A percentile compares a stretch with the other conserved stretches of the same genome.
These are phyloP conservation scores for Stigmatopora nigra DNA, from an alignment of 2,113 vertebrate genomes.

Conservation along the genomic window DNA sequence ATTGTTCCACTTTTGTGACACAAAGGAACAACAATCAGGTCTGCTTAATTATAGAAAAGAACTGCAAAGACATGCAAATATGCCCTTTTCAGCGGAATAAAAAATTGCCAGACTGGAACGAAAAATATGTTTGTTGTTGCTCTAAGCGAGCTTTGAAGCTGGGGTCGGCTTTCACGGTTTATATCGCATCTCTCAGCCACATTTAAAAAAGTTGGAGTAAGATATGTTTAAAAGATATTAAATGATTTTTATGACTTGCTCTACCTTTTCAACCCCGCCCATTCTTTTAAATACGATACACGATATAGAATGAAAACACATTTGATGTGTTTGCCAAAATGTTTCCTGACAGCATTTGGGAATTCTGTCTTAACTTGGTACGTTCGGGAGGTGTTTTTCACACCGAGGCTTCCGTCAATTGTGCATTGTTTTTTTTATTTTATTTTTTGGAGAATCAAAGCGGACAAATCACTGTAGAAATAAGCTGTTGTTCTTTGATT, in stretches of 20 bases:
- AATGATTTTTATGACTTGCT: background rate
- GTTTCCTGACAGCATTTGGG: background rate
- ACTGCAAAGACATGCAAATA: background rate
- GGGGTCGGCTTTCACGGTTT: background rate
- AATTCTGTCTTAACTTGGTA: conserved; percentile 20
- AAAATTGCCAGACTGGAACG: conserved; percentile 5
- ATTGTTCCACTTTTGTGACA: background rate
- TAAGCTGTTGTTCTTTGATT: conserved; percentile 31
- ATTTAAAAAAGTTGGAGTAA: background rate
- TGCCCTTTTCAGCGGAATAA: conserved; percentile 9
- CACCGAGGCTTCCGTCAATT: conserved; percentile 8
- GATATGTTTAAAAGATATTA: conserved; percentile 1
- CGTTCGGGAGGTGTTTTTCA: conserved; percentile 14
- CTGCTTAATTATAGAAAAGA: background rate
- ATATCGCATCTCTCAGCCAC: background rate
- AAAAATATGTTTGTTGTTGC: conserved; percentile 1
- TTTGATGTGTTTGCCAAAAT: conserved; percentile 13
- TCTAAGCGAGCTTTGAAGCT: background rate
- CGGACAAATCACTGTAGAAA: conserved; percentile 21
- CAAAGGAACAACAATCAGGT: background rate
- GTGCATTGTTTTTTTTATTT: conserved; percentile 8
- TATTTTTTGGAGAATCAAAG: conserved; percentile 44
- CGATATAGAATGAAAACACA: conserved; percentile 4
- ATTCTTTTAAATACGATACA: background rate
- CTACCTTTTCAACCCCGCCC: background rate